Evolutionary conservation across 2,888 invertebrate species (phyloP).

Genomic region (Cheilosia grossa): DNA sequence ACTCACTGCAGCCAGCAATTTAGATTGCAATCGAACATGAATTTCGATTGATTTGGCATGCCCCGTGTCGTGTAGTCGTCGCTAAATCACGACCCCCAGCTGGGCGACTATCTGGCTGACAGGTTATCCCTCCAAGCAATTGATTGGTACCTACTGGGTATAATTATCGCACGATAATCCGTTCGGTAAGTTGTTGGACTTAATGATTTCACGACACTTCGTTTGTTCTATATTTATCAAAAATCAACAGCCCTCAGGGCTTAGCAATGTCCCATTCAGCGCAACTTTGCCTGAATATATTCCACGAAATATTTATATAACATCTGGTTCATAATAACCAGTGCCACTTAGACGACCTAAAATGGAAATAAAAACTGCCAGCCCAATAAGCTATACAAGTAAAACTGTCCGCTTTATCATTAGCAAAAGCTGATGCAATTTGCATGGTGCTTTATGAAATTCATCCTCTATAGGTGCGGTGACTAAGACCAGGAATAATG

Average conservation of each 20-base stretch:
- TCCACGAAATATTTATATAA: conserved; percentile 43
- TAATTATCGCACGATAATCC: background rate
- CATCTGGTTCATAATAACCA: background rate
- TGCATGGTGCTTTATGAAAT: conserved; percentile 20
- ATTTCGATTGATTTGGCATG: conserved; percentile 20
- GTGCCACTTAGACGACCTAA: conserved; percentile 16
- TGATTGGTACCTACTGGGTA: background rate
- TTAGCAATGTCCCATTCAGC: background rate
- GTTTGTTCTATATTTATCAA: conserved; percentile 9
- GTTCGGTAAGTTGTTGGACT: background rate
- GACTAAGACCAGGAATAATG: background rate
- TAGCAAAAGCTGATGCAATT: conserved; percentile 41
- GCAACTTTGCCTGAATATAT: conserved; percentile 11
- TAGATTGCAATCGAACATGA: conserved; percentile 29
- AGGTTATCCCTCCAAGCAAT: background rate
- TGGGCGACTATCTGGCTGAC: conserved; percentile 31
- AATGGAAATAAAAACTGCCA: conserved; percentile 2
- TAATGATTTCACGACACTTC: conserved; percentile 7
- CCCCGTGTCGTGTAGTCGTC: background rate
- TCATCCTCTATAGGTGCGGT: background rate
- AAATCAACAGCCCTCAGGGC: background rate
- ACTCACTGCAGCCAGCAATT: conserved; percentile 4
- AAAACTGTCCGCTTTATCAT: conserved; percentile 4
- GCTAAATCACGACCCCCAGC: conserved; percentile 29
- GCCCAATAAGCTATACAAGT: background rate